These are phyloP conservation scores for Amphimallon solstitiale DNA, from an alignment of 2,888 invertebrate genomes.

Conservation along the genomic window DNA sequence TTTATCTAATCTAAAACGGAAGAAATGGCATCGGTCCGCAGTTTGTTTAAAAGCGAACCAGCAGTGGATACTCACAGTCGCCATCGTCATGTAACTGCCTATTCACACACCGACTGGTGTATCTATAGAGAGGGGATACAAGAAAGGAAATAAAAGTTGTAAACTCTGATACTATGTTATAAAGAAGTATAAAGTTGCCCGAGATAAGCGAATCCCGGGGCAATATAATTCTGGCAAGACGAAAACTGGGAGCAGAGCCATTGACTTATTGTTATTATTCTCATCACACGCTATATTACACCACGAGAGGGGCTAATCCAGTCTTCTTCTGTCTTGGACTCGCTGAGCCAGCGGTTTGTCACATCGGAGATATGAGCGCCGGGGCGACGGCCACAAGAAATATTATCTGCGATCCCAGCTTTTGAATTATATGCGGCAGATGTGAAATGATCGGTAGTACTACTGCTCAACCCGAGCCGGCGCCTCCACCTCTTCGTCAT, in stretches of 20 bases:
- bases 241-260: slow-evolving; percentile 51
- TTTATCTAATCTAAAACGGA: slow-evolving; percentile 24
- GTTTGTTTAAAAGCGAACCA: slow-evolving; percentile 20
- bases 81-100: not conserved
- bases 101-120: not conserved
- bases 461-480: slow-evolving; percentile 12
- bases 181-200: slow-evolving; percentile 46
- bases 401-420: slow-evolving; percentile 59
- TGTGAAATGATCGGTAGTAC: slow-evolving; percentile 49
- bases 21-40: slow-evolving; percentile 20
- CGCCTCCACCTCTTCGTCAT: slow-evolving; percentile 7
- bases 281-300: slow-evolving; percentile 62
- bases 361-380: slow-evolving; percentile 59
- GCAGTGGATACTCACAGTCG: not conserved
- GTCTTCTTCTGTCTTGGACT: slow-evolving; percentile 51
- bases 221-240: slow-evolving; percentile 51
- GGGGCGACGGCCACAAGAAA: slow-evolving; percentile 56
- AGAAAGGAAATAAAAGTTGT: slow-evolving; percentile 33
- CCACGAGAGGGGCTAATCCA: slow-evolving; percentile 59
- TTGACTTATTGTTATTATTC: slow-evolving; percentile 64
- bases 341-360: slow-evolving; percentile 63
- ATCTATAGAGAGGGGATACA: not conserved
- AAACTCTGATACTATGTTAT: slow-evolving; percentile 40
- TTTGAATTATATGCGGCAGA: slow-evolving; percentile 61
- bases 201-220: slow-evolving; percentile 54